Base-by-base conservation (phyloP, 2,113 vertebrate species). In the Rhinolophus ferrumequinum region DNA sequence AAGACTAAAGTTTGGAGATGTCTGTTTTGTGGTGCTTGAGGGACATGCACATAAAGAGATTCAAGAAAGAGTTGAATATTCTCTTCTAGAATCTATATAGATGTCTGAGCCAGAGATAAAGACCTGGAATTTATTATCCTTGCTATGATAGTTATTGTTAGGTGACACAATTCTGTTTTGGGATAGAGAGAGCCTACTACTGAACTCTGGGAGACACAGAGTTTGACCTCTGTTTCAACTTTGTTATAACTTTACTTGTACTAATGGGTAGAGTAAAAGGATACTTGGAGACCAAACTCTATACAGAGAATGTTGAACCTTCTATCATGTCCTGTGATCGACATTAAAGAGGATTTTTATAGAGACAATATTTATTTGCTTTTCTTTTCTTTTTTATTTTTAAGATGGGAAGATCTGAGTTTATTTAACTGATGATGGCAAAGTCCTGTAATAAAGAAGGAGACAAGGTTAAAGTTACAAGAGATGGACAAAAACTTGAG, bases 131-230 rank as follows among this genome's bases (percentile, higher is more conserved):
- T 54, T 58, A 75, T 38, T 30, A 64, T 11, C 8, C 6, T 93
- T 3, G 0, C 30, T 60, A 13, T 90, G 26, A 80, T 15, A 75
- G 47, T 11, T 80, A 11, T 13, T 75, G 13, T 26, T 33, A 81
- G 3, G 33, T 83, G 10, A 67, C 33, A 33, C 19, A 75, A 87
- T 64, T 13, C 2, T 13, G 8, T 41, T 26, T 41, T 47, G n/a
- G n/a, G 5, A 12, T 62, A 69, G 24, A 6, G 8, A 79, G 8
- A 11, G 12, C 18, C 6, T 38, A 47, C 24, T 38, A 6, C 19
- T 76, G 11, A 67, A 28, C 6, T 33, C 60, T 77, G 33, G 11
- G 2, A 52, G 1, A 76, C 19, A 38, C 0, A 30, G 4, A 0
- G 0, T 54, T 86, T 70, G 9, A 50, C 1, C 15, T 77, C 62